These are phyloP conservation scores for Drosophila pachea DNA, from an alignment of 1,140 invertebrate species.

Conservation along the genomic window DNA sequence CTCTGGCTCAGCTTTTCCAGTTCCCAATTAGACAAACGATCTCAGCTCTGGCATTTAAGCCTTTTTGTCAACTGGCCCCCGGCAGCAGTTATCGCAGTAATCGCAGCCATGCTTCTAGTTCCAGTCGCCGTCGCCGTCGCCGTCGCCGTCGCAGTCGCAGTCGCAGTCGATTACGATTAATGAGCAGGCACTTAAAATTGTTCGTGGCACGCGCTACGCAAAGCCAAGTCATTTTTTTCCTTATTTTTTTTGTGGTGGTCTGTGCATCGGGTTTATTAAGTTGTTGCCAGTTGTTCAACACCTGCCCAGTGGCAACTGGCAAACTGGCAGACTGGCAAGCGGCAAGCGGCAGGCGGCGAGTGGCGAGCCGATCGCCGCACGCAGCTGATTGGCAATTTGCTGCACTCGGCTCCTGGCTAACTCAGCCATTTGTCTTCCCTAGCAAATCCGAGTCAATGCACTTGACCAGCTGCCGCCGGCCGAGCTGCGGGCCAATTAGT, in stretches of 20 bases:
- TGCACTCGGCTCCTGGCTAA: slow-evolving; percentile 41
- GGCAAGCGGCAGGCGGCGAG: slow-evolving; percentile 17
- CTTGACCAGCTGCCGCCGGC: slow-evolving; percentile 38
- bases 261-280: slow-evolving; percentile 50
- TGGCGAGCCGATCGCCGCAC: slow-evolving; percentile 37
- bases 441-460: slow-evolving; percentile 45
- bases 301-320: slow-evolving; percentile 61
- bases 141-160: neutral
- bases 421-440: slow-evolving; percentile 36
- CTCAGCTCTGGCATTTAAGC: neutral
- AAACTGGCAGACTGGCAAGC: neutral
- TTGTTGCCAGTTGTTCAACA: slow-evolving; percentile 63
- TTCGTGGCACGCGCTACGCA: slow-evolving; percentile 63
- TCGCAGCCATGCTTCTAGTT: neutral
- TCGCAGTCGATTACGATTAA: slow-evolving; percentile 69
- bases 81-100: slow-evolving; percentile 20
- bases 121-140: neutral
- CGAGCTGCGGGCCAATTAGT: slow-evolving; percentile 38
- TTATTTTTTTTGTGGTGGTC: slow-evolving; percentile 2
- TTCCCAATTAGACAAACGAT: slow-evolving; percentile 71
- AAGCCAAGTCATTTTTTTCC: slow-evolving; percentile 3
- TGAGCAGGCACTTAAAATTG: slow-evolving; percentile 67
- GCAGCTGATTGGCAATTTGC: slow-evolving; percentile 74
- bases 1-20: slow-evolving; percentile 49
- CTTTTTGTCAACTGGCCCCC: slow-evolving; percentile 47